phyloP scores from a whole-genome alignment of 1,140 invertebrate species.

The Mizuhopecten yessoensis region DNA sequence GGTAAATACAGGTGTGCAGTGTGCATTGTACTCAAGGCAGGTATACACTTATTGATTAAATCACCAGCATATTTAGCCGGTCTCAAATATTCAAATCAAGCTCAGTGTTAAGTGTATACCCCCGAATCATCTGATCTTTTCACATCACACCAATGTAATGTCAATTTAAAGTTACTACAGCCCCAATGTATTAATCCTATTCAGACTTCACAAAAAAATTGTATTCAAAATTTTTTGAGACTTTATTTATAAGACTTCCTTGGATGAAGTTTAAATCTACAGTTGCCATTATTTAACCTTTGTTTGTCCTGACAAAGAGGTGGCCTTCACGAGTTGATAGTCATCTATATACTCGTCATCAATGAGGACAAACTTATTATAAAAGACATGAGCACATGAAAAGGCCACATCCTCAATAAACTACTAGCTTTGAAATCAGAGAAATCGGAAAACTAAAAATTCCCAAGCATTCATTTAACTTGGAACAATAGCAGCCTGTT shows the following conservation, averaged over 20 bases:
- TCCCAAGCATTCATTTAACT: not conserved
- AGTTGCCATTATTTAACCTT: not conserved
- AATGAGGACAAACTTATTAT: no score
- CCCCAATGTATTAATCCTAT: not conserved
- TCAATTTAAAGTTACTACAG: not conserved
- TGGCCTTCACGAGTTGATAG: slow-evolving; percentile 2
- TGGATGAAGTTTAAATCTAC: not conserved
- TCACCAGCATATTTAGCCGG: not conserved
- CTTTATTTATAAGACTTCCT: slow-evolving; percentile 20
- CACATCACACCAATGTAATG: not conserved
- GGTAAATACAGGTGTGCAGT: not conserved
- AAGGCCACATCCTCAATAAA: not conserved
- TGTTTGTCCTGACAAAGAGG: not conserved
- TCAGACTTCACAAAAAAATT: not conserved
- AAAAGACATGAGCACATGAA: no score
- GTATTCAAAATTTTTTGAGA: not conserved
- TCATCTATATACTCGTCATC: not conserved
- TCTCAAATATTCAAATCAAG: not conserved
- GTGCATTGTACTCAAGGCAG: not conserved
- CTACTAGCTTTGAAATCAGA: no score
- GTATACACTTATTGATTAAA: not conserved
- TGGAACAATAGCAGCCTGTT: not conserved
- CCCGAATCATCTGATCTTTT: not conserved
- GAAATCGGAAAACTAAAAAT: not conserved
- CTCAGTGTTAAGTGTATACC: no score